A percentile compares a stretch with the other conserved stretches of the same genome.
phyloP scores from a whole-genome alignment of 1,140 invertebrate genomes.

The Bradysia coprophila region DNA sequence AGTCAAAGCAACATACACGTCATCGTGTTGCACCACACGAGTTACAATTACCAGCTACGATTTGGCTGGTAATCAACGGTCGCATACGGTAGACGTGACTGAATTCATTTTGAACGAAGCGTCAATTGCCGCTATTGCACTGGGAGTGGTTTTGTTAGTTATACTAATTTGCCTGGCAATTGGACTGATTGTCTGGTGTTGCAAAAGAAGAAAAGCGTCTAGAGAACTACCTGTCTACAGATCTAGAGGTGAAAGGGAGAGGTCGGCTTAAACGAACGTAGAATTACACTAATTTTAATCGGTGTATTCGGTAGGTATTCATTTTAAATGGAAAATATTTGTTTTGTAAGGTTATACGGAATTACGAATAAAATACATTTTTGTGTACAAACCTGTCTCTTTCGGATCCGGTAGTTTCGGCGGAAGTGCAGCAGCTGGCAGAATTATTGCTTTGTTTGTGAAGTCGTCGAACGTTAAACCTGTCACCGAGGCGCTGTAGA shows the following conservation, averaged over 20 bases:
- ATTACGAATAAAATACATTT: no score
- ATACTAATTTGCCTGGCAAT: constrained; percentile 27
- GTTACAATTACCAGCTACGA: constrained; percentile 35
- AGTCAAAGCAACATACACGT: constrained; percentile 33
- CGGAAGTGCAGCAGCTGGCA: constrained; percentile 19
- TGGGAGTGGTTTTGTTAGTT: constrained; percentile 28
- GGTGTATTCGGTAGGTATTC: no score
- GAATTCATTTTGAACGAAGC: constrained; percentile 22
- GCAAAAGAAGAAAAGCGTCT: constrained; percentile 25
- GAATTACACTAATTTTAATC: neutral
- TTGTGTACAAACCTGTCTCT: no score
- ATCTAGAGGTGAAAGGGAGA: constrained; percentile 7
- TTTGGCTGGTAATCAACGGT: constrained; percentile 32
- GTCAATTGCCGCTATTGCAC: constrained; percentile 31
- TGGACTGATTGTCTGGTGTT: constrained; percentile 29
- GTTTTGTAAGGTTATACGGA: no score
- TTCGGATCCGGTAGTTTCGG: no score
- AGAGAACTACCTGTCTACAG: constrained; percentile 30
- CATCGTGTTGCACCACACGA: constrained; percentile 36
- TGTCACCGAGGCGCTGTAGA: no score
- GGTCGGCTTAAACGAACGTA: neutral
- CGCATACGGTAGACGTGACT: constrained; percentile 33
- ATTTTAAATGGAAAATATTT: no score
- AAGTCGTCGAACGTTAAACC: constrained; percentile 20
- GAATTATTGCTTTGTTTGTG: constrained; percentile 18